phyloP scores from a whole-genome alignment of 2,113 vertebrate genomes.

The Athene cunicularia region DNA sequence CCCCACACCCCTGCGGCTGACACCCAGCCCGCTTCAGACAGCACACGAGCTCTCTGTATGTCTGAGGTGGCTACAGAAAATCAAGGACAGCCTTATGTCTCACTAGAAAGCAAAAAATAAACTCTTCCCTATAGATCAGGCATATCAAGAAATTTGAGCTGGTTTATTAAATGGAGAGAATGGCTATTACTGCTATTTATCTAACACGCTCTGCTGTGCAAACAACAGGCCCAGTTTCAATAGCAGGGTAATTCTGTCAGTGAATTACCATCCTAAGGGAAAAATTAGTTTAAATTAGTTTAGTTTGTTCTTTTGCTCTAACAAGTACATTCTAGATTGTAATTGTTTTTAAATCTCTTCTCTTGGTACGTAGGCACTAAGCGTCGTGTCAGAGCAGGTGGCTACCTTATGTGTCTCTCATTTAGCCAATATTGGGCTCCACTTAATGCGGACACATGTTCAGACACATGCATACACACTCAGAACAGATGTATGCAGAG shows the following conservation, averaged over 20 bases:
- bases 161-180: background rate
- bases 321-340: background rate
- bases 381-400: constrained; percentile 24
- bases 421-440: background rate
- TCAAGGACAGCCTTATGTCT: background rate
- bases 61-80: background rate
- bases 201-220: background rate
- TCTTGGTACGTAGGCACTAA: background rate
- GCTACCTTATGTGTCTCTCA: constrained; percentile 23
- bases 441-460: constrained; percentile 45
- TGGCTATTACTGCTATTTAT: background rate
- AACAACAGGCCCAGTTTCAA: constrained; percentile 11
- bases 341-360: background rate
- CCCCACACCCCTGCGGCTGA: background rate
- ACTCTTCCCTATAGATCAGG: background rate
- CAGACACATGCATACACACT: background rate
- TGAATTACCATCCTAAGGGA: constrained; percentile 43
- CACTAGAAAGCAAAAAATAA: background rate
- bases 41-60: accelerated
- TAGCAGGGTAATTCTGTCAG: constrained; percentile 14
- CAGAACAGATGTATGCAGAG: constrained; percentile 17
- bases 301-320: constrained; percentile 34
- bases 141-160: background rate
- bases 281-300: constrained; percentile 48
- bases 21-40: background rate